A percentile compares a stretch with the other conserved stretches of the same genome.
These are phyloP conservation scores for Acromyrmex charruanus DNA, from an alignment of 1,140 invertebrate species.

Conservation along the genomic window DNA sequence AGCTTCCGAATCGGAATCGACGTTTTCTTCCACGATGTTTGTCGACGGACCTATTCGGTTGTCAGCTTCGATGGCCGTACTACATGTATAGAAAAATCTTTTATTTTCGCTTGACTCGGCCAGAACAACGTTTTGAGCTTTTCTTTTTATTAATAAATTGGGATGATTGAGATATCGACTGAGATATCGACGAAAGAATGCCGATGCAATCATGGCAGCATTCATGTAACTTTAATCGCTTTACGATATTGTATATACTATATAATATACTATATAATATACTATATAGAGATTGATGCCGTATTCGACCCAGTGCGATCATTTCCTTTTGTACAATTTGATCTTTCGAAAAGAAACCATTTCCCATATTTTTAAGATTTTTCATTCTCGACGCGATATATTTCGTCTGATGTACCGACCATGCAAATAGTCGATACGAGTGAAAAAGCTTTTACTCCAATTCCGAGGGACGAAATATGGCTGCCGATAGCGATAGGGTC, in stretches of 20 bases:
- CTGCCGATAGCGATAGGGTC: slow-evolving; percentile 34
- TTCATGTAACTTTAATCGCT: not conserved
- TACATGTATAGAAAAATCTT: slow-evolving; percentile 41
- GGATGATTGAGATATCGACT: not conserved
- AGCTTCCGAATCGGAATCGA: slow-evolving; percentile 67
- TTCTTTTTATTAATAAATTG: slow-evolving; percentile 31
- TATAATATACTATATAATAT: not conserved
- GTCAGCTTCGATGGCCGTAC: slow-evolving; percentile 39
- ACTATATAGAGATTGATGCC: not conserved
- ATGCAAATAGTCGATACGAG: slow-evolving; percentile 50
- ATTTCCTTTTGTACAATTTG: slow-evolving; percentile 1
- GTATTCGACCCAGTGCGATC: not conserved
- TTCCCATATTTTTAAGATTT: slow-evolving; percentile 49
- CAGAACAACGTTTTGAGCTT: slow-evolving; percentile 17
- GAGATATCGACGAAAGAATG: not conserved
- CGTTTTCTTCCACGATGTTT: slow-evolving; percentile 61
- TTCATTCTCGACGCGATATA: slow-evolving; percentile 41
- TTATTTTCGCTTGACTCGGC: not conserved
- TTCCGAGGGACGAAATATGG: slow-evolving; percentile 45
- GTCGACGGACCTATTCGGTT: slow-evolving; percentile 43
- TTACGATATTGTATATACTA: not conserved
- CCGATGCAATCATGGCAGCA: not conserved
- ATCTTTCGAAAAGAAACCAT: not conserved
- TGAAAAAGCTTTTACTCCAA: slow-evolving; percentile 61
- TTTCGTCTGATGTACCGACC: slow-evolving; percentile 34